Percentiles rank a stretch among this genome's conserved stretches.
Evolutionary conservation across 2,888 invertebrate genomes (phyloP).

Genomic region (Andrena bicolor): DNA sequence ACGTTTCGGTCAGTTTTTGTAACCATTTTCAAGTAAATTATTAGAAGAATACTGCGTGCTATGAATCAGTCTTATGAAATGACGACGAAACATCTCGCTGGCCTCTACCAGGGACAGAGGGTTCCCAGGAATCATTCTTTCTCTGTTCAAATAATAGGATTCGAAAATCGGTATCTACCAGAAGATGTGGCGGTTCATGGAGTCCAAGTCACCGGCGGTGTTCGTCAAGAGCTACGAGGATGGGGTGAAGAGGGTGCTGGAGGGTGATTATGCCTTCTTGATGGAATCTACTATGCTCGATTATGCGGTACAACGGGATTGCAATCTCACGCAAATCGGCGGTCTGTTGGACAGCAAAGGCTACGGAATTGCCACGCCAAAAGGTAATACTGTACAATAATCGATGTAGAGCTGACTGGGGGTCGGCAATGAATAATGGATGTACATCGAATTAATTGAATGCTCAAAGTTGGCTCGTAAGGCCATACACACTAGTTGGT

Average conservation of each 20-base stretch:
- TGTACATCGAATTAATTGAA: too few species aligned
- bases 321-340: conserved; percentile 98
- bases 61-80: too few species aligned
- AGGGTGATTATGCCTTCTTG: conserved; percentile 97
- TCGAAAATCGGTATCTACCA: conserved; percentile 96
- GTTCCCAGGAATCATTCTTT: neutral
- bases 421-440: too few species aligned
- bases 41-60: too few species aligned
- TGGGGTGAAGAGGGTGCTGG: conserved; percentile 94
- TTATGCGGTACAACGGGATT: conserved; percentile 97
- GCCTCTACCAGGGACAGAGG: too few species aligned
- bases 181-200: conserved; percentile 99
- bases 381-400: conserved; percentile 87
- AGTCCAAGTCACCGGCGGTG: conserved; percentile 90
- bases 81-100: too few species aligned
- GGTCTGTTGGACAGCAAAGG: conserved; percentile 94
- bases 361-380: conserved; percentile 98
- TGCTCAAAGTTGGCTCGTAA: too few species aligned
- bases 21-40: too few species aligned
- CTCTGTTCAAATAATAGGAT: conserved; percentile 86
- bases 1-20: too few species aligned
- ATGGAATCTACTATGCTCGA: conserved; percentile 99
- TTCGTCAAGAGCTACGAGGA: conserved; percentile 96
- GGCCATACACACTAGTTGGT: too few species aligned
- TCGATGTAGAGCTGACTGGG: neutral